Conservation (phyloP, 2,113 vertebrate species). For the Brienomyrus longianalis region DNA sequence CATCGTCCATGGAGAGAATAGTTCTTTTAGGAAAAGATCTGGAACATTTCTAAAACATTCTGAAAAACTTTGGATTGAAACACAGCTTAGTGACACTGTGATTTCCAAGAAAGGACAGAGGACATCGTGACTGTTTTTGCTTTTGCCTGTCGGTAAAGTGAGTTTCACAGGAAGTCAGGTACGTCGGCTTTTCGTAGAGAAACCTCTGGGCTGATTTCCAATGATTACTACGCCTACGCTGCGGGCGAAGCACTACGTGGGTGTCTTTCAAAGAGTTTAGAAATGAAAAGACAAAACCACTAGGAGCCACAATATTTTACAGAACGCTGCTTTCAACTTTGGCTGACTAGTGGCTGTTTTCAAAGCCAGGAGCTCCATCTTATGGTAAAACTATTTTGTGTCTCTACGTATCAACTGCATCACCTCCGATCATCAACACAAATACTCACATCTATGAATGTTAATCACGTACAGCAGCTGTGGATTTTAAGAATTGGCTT, state of each 20-base stretch:
- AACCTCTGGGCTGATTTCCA: neutral
- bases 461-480: neutral
- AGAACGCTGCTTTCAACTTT: neutral
- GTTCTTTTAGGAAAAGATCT: neutral
- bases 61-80: neutral
- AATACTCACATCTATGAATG: neutral
- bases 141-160: neutral
- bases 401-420: neutral
- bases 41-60: neutral
- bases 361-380: neutral
- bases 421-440: neutral
- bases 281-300: neutral
- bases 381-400: no score
- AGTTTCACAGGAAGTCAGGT: slow-evolving; percentile 9
- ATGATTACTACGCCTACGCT: neutral
- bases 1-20: neutral
- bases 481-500: neutral
- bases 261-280: neutral
- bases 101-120: neutral
- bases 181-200: neutral
- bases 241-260: slow-evolving; percentile 1
- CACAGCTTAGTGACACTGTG: neutral
- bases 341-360: neutral
- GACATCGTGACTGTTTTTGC: neutral
- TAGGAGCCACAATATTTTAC: neutral